Base-by-base conservation (phyloP, 2,797 vertebrate genomes). In the Myripristis jacobus region DNA sequence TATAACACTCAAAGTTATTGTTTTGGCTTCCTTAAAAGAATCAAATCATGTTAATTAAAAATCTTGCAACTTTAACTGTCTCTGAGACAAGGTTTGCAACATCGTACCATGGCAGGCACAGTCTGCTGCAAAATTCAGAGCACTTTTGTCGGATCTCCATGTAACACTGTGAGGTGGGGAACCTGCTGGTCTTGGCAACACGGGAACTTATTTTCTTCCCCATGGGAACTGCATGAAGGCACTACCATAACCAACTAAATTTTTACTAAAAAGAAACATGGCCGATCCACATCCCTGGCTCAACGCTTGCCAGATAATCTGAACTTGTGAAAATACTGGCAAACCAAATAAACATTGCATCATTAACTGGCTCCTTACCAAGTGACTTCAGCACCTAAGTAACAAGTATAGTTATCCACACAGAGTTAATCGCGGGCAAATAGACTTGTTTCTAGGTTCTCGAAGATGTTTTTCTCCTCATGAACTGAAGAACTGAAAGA, bases 141-240 rank as follows among this genome's bases (percentile, higher is more conserved):
- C 29, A 47, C 18, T 7, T 53, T 27, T 53, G 29, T 16, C 29
- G 13, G 15, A 53, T 53, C 10, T 27, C 18, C 52, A 29, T 27
- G 7, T 27, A 22, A 24, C 19, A 52, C 16, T 48, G 6, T 11
- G 24, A 52, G 52, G 11, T 21, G 44, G 16, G 16, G 8, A 54
- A 24, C 12, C 18, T 24, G 50, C 27, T 29, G 29, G 52, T 15
- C 16, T 16, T 54, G 25, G 25, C 13, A 54, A 31, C 6, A 18
- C 31, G 16, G 21, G 44, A 47, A 47, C n/a, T 19, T 52, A 3
- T 27, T 18, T 25, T 52, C 11, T 25, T 22, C 18, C 50, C 22
- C 22, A 24, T 25, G 21, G 52, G 25, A 27, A 47, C 52, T 31
- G 52, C 52, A 54, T 29, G 52, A 54, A 54, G 52, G 52, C 25